Base-by-base conservation (phyloP, 1,140 invertebrate genomes). In the Halyomorpha halys region DNA sequence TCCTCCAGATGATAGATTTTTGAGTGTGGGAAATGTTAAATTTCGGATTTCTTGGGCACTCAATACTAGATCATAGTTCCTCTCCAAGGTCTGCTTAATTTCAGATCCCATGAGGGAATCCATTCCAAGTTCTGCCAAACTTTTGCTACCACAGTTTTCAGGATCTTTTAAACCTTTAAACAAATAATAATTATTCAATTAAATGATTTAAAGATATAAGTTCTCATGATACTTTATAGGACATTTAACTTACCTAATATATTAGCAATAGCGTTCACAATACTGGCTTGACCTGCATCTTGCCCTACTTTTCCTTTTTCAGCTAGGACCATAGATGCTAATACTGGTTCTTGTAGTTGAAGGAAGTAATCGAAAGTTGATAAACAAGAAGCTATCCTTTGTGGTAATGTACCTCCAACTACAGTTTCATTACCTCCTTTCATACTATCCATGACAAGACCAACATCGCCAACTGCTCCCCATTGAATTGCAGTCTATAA, bases 101-200 rank as follows among this genome's bases (percentile, higher is more conserved):
- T 98, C 96, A 0, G 96, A 91, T 63, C 92, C 93, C 94, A 98
- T 98, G 44, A 99, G 76, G 0, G 94, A 97, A 72, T 98, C 96
- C 83, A 98, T 91, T 56, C 96, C 95, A 11, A 98, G 79, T 74
- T 98, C 95, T 15, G 89, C 89, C 8, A 99, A 76, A 0, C 85
- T 81, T 11, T 82, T 80, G 34, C 82, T 76, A 59, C 88, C 86
- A 3, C 96, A 78, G 54, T 84, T 86, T 62, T 82, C 85, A 0
- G 83, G 72, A 71, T 97, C 90, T 71, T 97, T 93, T 59, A 96
- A 81, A 59, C 72, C 76, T 71, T n/a, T 62, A 62, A 53, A 15
- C 1, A 62, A 30, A 62, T 13, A 45, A 25, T 18, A 45, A 15
- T 5, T 59, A 27, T 9, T 59, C 3, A 2, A 49, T 59, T n/a